Evolutionary conservation across 2,797 vertebrate species (phyloP).

Genomic region (Fringilla coelebs): DNA sequence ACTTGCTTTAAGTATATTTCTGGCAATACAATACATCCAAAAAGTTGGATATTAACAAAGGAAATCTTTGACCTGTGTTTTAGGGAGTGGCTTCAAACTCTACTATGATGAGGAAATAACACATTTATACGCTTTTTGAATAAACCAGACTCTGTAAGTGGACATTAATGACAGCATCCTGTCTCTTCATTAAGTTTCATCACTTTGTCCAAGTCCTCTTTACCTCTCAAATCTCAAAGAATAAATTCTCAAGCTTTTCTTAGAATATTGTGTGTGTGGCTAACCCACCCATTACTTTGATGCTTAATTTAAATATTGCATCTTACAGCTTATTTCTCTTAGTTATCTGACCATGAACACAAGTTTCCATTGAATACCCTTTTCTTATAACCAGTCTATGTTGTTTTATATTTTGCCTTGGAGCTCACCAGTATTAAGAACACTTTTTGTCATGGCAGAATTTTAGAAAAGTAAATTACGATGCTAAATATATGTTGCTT

Average conservation of each 20-base stretch:
- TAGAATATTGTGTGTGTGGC: conserved; percentile 60
- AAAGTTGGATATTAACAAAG: conserved; percentile 62
- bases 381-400: conserved; percentile 59
- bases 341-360: conserved; percentile 19
- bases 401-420: conserved; percentile 68
- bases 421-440: conserved; percentile 58
- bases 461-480: conserved; percentile 28
- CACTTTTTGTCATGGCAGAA: conserved; percentile 39
- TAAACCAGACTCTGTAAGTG: conserved; percentile 79
- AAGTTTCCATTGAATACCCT: conserved; percentile 38
- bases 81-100: conserved; percentile 64
- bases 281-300: conserved; percentile 33
- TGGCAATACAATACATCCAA: conserved; percentile 55
- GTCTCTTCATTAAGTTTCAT: conserved; percentile 77
- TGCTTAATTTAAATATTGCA: conserved; percentile 54
- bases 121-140: conserved; percentile 78
- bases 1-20: conserved; percentile 54
- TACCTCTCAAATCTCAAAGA: conserved; percentile 24
- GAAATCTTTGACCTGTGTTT: conserved; percentile 64
- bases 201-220: conserved; percentile 56
- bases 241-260: conserved; percentile 37
- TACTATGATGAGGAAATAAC: conserved; percentile 58
- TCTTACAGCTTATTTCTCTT: conserved; percentile 44
- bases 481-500: conserved; percentile 62
- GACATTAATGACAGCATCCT: conserved; percentile 78